phyloP scores from a whole-genome alignment of 1,140 invertebrate species.

The Ceratina calcarata region DNA sequence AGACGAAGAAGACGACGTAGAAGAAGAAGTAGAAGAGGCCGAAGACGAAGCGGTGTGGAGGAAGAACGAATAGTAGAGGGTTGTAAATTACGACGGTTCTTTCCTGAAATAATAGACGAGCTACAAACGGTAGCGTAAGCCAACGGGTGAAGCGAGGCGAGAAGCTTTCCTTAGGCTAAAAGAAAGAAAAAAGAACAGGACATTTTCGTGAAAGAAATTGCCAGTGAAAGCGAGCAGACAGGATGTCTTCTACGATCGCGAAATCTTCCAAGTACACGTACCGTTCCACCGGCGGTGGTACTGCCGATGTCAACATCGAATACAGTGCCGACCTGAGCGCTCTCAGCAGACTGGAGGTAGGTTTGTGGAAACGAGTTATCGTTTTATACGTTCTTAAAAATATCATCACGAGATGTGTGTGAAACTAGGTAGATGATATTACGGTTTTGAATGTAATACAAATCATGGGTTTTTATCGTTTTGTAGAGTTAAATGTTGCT shows the following conservation, averaged over 20 bases:
- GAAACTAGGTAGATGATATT: no score
- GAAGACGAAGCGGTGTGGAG: slow-evolving; percentile 18
- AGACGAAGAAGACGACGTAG: slow-evolving; percentile 44
- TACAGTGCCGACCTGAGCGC: slow-evolving; percentile 95
- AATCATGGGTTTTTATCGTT: no score
- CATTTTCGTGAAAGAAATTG: slow-evolving; percentile 43
- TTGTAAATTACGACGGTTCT: slow-evolving; percentile 30
- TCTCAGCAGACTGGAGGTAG: slow-evolving; percentile 95
- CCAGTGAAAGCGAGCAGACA: slow-evolving; percentile 50
- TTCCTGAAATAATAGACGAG: slow-evolving; percentile 35
- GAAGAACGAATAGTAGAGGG: slow-evolving; percentile 22
- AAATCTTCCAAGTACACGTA: slow-evolving; percentile 95
- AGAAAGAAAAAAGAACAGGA: slow-evolving; percentile 28
- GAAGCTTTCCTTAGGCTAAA: slow-evolving; percentile 29
- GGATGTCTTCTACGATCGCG: slow-evolving; percentile 86
- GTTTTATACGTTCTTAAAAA: not conserved
- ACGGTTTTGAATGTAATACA: no score
- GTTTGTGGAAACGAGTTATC: not conserved
- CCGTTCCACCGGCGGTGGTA: slow-evolving; percentile 88
- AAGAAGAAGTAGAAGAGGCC: slow-evolving; percentile 40
- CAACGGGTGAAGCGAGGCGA: slow-evolving; percentile 25
- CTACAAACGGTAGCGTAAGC: not conserved
- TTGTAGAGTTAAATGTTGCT: no score
- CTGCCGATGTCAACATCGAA: slow-evolving; percentile 95
- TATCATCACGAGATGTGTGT: not conserved